These are phyloP conservation scores for Phrynocephalus vlangalii DNA, from an alignment of 2,797 vertebrate species.

Conservation along the genomic window DNA sequence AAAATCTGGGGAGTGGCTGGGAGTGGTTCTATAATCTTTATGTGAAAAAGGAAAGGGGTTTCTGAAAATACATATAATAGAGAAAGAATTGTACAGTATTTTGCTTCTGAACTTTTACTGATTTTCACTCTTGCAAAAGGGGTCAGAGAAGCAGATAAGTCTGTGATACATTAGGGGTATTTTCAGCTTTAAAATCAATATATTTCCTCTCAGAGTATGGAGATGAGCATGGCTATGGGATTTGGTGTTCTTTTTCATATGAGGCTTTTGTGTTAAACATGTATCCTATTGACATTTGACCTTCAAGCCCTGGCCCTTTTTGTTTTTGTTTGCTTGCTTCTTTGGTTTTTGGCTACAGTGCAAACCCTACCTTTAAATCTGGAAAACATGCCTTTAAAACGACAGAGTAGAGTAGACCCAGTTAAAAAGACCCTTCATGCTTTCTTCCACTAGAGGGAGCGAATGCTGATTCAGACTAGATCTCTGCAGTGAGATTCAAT, in stretches of 20 bases:
- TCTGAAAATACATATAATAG: background rate
- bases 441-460: conserved; percentile 64
- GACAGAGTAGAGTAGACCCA: background rate
- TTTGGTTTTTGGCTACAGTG: too few relatives aligned
- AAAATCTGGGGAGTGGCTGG: background rate
- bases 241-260: background rate
- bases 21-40: background rate
- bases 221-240: background rate
- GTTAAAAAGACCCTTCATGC: background rate
- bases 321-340: too few relatives aligned
- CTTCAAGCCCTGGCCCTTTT: background rate
- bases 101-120: background rate
- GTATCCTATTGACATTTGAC: background rate
- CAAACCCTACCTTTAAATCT: background rate
- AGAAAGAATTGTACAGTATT: background rate
- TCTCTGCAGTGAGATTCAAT: conserved; percentile 24
- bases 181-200: background rate
- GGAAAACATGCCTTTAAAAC: background rate
- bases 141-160: background rate
- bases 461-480: conserved; percentile 53
- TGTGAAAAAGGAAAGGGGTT: background rate
- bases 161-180: background rate
- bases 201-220: background rate
- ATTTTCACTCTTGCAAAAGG: background rate
- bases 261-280: too few relatives aligned